A percentile compares a stretch with the other conserved stretches of the same genome.
phyloP scores from a whole-genome alignment of 2,888 invertebrate genomes.

The Tetramorium bicarinatum region DNA sequence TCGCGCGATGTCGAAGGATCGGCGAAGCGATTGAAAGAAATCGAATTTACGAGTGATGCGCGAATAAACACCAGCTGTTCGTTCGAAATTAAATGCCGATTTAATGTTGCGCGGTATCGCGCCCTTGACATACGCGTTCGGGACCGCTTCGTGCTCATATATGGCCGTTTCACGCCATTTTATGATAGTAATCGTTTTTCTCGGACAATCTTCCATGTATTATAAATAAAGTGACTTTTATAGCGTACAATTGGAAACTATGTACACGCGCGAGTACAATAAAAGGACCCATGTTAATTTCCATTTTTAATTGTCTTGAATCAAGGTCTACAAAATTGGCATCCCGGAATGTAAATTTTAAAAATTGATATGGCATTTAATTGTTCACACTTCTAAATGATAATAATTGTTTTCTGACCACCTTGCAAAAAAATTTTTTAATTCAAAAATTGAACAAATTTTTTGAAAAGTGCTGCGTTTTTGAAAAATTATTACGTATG shows the following conservation, averaged over 20 bases:
- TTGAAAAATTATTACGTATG: no score
- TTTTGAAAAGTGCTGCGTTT: no score
- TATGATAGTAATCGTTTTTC: not conserved
- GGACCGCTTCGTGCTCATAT: constrained; percentile 11
- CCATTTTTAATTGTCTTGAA: not conserved
- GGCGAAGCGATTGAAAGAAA: constrained; percentile 10
- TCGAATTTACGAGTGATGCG: constrained; percentile 31
- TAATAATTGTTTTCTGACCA: no score
- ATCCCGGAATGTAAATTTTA: no score
- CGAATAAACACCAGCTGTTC: constrained; percentile 39
- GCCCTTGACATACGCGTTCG: constrained; percentile 18
- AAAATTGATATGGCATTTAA: no score
- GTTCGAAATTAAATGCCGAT: constrained; percentile 61
- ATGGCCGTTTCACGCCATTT: not conserved
- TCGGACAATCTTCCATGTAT: not conserved
- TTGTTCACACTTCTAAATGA: no score
- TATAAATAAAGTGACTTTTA: not conserved
- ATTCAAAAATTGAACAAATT: no score
- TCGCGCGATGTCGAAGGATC: constrained; percentile 14
- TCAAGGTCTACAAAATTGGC: no score
- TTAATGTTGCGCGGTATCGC: constrained; percentile 32
- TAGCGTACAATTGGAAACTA: not conserved
- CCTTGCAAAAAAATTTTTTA: no score
- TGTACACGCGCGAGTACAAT: not conserved
- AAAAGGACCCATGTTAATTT: not conserved